A percentile compares a stretch with the other conserved stretches of the same genome.
phyloP scores from a whole-genome alignment of 1,140 invertebrate species.

The Lasioglossum baleicum region DNA sequence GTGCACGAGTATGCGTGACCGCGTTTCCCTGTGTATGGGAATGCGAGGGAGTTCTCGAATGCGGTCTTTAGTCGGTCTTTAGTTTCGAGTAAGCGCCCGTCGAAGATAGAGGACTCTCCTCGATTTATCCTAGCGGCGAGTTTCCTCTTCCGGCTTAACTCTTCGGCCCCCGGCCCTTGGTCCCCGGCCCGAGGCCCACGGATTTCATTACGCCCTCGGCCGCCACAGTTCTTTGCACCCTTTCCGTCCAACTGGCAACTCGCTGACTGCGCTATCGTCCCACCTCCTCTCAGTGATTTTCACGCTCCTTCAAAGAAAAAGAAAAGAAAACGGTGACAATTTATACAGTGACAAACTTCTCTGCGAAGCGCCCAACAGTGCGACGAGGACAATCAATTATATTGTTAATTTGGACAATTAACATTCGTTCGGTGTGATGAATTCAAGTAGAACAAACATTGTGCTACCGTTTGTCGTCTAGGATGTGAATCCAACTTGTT shows the following conservation, averaged over 20 bases:
- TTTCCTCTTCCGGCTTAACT: conserved; percentile 34
- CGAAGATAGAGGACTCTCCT: conserved; percentile 53
- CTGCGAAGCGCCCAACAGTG: not conserved
- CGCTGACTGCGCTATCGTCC: not conserved
- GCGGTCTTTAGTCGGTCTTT: conserved; percentile 52
- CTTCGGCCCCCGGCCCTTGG: not conserved
- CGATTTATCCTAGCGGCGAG: conserved; percentile 22
- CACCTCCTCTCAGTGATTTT: not conserved
- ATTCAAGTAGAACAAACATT: too few species aligned
- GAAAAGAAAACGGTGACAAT: too few species aligned
- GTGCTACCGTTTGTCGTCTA: not conserved
- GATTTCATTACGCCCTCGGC: not conserved
- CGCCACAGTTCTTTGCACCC: not conserved
- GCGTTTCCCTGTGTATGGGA: conserved; percentile 35
- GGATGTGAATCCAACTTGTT: conserved; percentile 12
- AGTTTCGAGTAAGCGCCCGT: conserved; percentile 56
- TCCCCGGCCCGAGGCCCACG: not conserved
- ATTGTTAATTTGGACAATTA: not conserved
- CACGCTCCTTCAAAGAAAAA: too few species aligned
- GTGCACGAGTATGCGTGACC: conserved; percentile 8
- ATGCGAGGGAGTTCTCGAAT: conserved; percentile 67
- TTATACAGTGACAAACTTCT: too few species aligned
- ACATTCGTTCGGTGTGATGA: not conserved
- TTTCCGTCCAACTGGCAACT: not conserved
- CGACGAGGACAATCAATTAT: too few species aligned